phyloP scores from a whole-genome alignment of 2,888 invertebrate species.

The Liopterus haemorrhoidalis region DNA sequence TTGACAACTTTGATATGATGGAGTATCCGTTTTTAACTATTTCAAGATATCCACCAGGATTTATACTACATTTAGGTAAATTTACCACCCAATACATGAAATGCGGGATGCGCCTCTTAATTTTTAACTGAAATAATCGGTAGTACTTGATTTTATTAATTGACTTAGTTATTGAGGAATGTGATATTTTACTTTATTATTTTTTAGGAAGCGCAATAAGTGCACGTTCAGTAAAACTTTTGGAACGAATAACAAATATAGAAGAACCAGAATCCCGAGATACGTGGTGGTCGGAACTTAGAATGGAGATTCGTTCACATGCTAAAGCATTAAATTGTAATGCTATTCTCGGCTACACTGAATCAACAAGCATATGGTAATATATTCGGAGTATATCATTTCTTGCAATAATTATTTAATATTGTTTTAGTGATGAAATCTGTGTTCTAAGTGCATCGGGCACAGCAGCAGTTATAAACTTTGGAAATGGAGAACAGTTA shows the following conservation, averaged over 20 bases:
- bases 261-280: conserved; percentile 90
- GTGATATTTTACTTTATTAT: conserved; percentile 8
- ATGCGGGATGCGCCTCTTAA: neutral
- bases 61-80: conserved; percentile 79
- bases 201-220: conserved; percentile 70
- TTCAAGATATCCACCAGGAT: conserved; percentile 81
- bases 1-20: conserved; percentile 79
- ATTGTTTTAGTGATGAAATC: conserved; percentile 75
- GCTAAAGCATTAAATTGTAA: conserved; percentile 88
- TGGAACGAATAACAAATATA: conserved; percentile 73
- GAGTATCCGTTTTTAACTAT: conserved; percentile 96
- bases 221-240: conserved; percentile 74
- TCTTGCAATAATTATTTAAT: conserved; percentile 29
- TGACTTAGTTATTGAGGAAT: neutral
- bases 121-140: neutral
- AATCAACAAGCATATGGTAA: conserved; percentile 87
- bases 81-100: conserved; percentile 13
- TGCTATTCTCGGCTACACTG: conserved; percentile 90
- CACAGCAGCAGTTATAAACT: conserved; percentile 80
- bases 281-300: conserved; percentile 94
- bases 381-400: conserved; percentile 1
- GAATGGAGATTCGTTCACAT: conserved; percentile 93
- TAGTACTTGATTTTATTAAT: neutral
- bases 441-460: conserved; percentile 91
- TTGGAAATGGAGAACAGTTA: conserved; percentile 43